These are phyloP conservation scores for Dasysyrphus albostriatus DNA, from an alignment of 2,888 invertebrate genomes.

Conservation along the genomic window DNA sequence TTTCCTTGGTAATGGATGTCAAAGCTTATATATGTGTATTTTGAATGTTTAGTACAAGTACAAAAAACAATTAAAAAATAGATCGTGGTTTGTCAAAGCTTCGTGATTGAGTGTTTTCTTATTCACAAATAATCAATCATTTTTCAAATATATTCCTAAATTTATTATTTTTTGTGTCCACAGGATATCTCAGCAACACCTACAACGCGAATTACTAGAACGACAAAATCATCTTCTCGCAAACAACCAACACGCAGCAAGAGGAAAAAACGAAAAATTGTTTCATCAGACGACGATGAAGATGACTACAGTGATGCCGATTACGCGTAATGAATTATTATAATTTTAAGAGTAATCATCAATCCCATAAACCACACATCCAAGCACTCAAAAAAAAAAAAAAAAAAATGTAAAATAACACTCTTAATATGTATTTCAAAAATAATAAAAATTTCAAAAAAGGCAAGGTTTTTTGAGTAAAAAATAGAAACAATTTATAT, in stretches of 20 bases:
- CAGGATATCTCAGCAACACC: constrained; percentile 77
- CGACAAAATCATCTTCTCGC: constrained; percentile 73
- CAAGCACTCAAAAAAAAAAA: constrained; percentile 32
- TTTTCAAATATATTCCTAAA: neutral
- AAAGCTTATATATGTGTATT: too few species aligned
- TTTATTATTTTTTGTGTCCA: neutral
- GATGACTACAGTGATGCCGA: constrained; percentile 87
- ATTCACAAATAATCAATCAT: too few species aligned
- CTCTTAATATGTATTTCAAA: constrained; percentile 47
- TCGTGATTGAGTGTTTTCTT: too few species aligned
- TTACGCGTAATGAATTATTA: constrained; percentile 79
- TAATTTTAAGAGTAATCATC: constrained; percentile 40
- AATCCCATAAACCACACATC: constrained; percentile 3
- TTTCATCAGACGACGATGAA: constrained; percentile 87
- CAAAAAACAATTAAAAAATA: too few species aligned
- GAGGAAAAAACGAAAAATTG: constrained; percentile 85
- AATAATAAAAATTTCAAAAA: constrained; percentile 29
- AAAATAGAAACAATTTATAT: constrained; percentile 33
- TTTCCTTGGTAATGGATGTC: too few species aligned
- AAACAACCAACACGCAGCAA: constrained; percentile 79
- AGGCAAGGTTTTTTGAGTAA: constrained; percentile 30
- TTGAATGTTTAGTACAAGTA: too few species aligned
- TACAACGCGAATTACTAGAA: constrained; percentile 72
- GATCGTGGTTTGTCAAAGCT: too few species aligned
- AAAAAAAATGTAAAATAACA: constrained; percentile 17